Conservation (phyloP, 2,113 vertebrate genomes). For the Prinia subflava region DNA sequence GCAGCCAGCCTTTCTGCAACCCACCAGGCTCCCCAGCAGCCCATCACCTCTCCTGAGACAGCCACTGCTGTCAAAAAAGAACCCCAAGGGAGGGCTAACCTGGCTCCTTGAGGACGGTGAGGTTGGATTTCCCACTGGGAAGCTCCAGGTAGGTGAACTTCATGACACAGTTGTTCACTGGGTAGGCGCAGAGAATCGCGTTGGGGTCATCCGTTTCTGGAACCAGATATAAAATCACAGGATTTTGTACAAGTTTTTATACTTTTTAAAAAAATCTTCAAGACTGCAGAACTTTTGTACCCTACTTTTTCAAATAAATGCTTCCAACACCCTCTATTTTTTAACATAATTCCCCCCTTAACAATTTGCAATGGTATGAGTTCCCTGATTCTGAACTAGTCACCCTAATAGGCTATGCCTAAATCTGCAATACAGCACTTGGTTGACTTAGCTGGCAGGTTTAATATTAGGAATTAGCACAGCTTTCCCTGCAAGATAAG, state of each 20-base stretch:
- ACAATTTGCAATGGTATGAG: not conserved
- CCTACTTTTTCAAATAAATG: not conserved
- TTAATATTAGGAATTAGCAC: not conserved
- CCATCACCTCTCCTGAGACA: not conserved
- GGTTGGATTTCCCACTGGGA: conserved; percentile 85
- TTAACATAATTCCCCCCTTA: not conserved
- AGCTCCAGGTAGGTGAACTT: conserved; percentile 93
- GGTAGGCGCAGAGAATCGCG: conserved; percentile 86
- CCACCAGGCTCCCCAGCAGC: not conserved
- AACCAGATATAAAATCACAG: not conserved
- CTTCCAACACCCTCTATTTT: not conserved
- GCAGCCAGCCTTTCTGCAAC: not conserved
- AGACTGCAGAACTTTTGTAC: not conserved
- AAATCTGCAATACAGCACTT: not conserved
- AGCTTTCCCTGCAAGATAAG: not conserved
- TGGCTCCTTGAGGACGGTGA: conserved; percentile 89
- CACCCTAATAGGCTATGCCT: not conserved
- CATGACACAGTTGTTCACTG: conserved; percentile 92
- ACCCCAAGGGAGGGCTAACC: conserved; percentile 69
- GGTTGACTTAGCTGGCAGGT: not conserved
- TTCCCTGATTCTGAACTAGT: not conserved
- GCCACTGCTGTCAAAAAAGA: not conserved
- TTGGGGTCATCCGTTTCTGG: conserved; percentile 82
- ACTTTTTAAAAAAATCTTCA: not conserved
- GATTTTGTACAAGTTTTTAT: conserved; percentile 13